Evolutionary conservation across 2,113 vertebrate species (phyloP), one percentile per base, ranked within the genome.

Genomic region (Epinephelus moara): DNA sequence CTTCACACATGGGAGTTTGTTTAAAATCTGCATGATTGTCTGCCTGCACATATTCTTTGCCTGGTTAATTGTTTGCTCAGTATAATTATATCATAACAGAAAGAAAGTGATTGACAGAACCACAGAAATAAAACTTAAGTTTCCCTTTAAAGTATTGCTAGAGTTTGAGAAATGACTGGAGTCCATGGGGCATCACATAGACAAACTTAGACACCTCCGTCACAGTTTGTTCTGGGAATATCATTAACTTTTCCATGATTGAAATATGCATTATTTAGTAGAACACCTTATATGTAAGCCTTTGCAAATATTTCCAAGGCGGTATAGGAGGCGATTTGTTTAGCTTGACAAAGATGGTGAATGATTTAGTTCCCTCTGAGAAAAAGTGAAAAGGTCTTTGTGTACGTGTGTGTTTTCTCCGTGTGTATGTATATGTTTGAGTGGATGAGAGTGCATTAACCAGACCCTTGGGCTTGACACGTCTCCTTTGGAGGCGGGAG

Each of bases 231-330:
- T 66, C 15, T 23, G 25, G n/a, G 50, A 61, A 33, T 74, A 19
- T 63, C 40, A 87, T 88, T 83, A 73, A 33, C 19, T n/a, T 47
- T 6, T 63, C 67, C 30, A 50, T 85, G 71, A 90, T 89, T 85
- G 75, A 88, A 89, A 64, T 61, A 57, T 88, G 75, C 72, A 87
- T 90, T 85, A 92, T 92, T 92, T 75, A 91, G 82, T 64, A 47
- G 52, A 70, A 70, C 53, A 50, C 25, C 23, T 75, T 50, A 23
- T 72, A 52, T 66, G n/a, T 64, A 47, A 75, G 56, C 62, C 61
- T 59, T 66, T 60, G 69, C 72, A 85, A 80, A 90, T 87, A 76
- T 70, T 42, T 64, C 73, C 2, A 53, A 57, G 6, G 71, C 70
- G 50, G 52, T 67, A 72, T 30, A 42, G 56, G 59, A 81, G 62